These are phyloP conservation scores for Cerastis rubricosa DNA, from an alignment of 2,888 invertebrate species.

Conservation along the genomic window DNA sequence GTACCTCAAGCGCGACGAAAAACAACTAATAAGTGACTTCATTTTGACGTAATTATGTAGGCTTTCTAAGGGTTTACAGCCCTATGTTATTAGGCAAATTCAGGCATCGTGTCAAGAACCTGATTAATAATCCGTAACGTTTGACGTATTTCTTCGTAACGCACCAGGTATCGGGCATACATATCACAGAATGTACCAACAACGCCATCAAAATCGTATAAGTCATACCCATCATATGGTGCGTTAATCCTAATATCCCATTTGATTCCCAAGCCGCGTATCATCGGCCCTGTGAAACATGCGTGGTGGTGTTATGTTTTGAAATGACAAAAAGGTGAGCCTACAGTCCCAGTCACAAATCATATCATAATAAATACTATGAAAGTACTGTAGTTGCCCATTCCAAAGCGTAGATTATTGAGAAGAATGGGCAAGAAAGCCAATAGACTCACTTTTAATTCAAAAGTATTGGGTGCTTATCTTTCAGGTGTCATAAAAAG, in stretches of 20 bases:
- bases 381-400: not conserved
- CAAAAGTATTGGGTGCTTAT: too few relatives aligned
- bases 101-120: constrained; percentile 95
- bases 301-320: not conserved
- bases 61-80: not conserved
- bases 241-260: constrained; percentile 96
- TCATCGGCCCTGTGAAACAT: constrained; percentile 92
- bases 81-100: constrained; percentile 38
- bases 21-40: not conserved
- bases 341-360: not conserved
- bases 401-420: not conserved
- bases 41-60: not conserved
- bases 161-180: constrained; percentile 94
- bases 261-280: constrained; percentile 95
- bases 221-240: constrained; percentile 96
- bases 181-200: constrained; percentile 96
- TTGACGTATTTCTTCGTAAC: constrained; percentile 94
- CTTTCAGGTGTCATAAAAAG: not conserved
- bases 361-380: not conserved
- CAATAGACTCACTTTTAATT: too few relatives aligned
- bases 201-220: constrained; percentile 96
- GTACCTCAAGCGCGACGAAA: not conserved
- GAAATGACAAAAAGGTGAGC: not conserved
- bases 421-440: too few relatives aligned
- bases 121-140: constrained; percentile 95